Percentiles rank a stretch among this genome's conserved stretches.
These are phyloP conservation scores for Drosophila setosimentum DNA, from an alignment of 2,888 invertebrate genomes.

Conservation along the genomic window DNA sequence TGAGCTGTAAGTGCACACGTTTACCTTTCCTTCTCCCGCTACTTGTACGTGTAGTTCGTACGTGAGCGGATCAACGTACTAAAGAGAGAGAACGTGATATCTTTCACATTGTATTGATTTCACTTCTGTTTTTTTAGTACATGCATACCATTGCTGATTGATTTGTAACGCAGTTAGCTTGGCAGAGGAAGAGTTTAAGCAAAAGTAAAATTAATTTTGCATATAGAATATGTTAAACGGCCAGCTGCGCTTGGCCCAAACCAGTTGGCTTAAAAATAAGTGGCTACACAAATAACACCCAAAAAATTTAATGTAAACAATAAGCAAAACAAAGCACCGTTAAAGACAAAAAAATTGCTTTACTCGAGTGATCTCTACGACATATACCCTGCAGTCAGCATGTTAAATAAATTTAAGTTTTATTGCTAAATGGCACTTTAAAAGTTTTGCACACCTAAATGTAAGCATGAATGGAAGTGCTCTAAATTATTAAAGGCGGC, in stretches of 20 bases:
- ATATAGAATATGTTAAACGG: not conserved
- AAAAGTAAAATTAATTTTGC: not conserved
- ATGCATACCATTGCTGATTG: not conserved
- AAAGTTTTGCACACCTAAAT: not conserved
- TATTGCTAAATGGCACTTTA: not conserved
- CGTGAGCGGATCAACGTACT: constrained; percentile 22
- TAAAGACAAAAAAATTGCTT: not conserved
- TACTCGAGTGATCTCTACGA: not conserved
- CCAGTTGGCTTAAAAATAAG: constrained; percentile 53
- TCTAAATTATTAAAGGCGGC: not conserved
- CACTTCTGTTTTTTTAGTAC: not conserved
- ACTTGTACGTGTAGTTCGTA: not conserved
- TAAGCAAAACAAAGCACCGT: constrained; percentile 44
- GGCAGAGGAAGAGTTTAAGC: not conserved
- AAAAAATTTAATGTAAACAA: constrained; percentile 38
- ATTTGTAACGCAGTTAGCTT: not conserved
- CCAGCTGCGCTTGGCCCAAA: constrained; percentile 33
- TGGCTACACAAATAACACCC: constrained; percentile 5
- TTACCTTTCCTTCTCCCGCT: not conserved
- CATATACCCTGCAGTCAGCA: not conserved
- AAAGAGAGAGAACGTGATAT: constrained; percentile 14
- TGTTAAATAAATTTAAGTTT: not conserved
- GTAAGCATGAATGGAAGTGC: not conserved
- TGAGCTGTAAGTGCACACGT: not conserved
- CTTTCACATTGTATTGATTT: constrained; percentile 5